These are phyloP conservation scores for Sakesphorus luctuosus DNA, from an alignment of 2,113 vertebrate genomes.

Conservation along the genomic window DNA sequence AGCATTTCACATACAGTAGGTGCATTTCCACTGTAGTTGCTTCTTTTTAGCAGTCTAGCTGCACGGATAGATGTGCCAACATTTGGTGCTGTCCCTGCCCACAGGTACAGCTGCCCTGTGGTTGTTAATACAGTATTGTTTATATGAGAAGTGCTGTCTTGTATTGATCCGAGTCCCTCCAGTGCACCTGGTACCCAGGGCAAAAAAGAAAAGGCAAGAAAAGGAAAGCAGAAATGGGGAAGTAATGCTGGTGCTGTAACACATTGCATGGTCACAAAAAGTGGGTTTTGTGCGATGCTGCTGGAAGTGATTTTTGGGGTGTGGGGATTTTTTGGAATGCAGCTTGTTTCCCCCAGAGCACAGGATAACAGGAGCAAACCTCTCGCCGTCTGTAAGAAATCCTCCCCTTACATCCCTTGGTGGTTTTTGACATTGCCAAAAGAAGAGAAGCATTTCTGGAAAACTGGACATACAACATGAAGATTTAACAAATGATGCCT, in stretches of 20 bases:
- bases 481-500: background rate
- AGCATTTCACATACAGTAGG: constrained; percentile 80
- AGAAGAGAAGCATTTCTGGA: background rate
- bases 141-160: background rate
- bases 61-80: constrained; percentile 65
- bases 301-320: background rate
- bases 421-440: background rate
- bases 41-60: constrained; percentile 73
- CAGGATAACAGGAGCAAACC: background rate
- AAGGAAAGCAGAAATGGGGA: background rate
- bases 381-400: background rate
- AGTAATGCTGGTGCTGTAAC: background rate
- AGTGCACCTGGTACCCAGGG: background rate
- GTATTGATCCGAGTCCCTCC: background rate
- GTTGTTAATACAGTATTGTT: constrained; percentile 5
- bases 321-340: background rate
- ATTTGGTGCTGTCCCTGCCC: constrained; percentile 70
- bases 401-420: background rate
- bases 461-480: background rate
- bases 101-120: constrained; percentile 55
- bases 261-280: background rate
- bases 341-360: background rate
- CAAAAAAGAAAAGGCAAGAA: background rate
- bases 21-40: constrained; percentile 76
- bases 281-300: background rate